Conservation (phyloP, 1,140 invertebrate genomes). For the Calliphora vicina region DNA sequence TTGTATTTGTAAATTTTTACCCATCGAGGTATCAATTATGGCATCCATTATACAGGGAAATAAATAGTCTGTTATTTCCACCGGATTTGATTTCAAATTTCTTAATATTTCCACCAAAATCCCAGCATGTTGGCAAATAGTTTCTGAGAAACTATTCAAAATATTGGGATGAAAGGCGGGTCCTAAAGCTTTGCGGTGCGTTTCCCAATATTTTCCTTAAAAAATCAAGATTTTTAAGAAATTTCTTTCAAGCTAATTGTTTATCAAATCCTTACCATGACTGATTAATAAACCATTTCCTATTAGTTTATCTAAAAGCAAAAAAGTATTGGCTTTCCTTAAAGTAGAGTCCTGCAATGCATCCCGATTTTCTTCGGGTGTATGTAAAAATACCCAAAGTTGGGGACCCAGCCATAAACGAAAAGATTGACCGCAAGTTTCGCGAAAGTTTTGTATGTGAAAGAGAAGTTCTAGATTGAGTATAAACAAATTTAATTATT, state of each 20-base stretch:
- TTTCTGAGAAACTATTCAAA: conserved; percentile 43
- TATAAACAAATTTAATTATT: background rate
- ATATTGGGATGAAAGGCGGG: conserved; percentile 53
- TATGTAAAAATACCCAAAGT: conserved; percentile 57
- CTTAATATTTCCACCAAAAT: conserved; percentile 43
- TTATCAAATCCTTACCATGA: conserved; percentile 41
- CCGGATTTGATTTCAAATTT: background rate
- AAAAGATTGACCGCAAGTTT: conserved; percentile 49
- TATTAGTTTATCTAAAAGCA: conserved; percentile 50
- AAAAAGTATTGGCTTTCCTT: conserved; percentile 49
- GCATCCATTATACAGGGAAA: conserved; percentile 56
- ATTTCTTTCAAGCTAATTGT: background rate
- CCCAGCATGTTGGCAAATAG: conserved; percentile 45
- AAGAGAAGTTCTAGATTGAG: conserved; percentile 48
- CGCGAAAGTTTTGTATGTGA: conserved; percentile 48
- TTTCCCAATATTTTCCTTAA: conserved; percentile 46
- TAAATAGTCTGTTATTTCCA: conserved; percentile 52
- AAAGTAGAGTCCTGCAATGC: conserved; percentile 51
- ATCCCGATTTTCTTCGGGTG: conserved; percentile 52
- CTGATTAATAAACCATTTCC: conserved; percentile 56
- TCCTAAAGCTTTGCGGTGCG: conserved; percentile 50
- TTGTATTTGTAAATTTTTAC: conserved; percentile 49
- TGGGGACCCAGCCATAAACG: conserved; percentile 55
- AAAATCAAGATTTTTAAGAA: background rate
- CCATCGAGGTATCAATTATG: conserved; percentile 61